Evolutionary conservation across 2,888 invertebrate species (phyloP).

Genomic region (Pilophorus perplexus): DNA sequence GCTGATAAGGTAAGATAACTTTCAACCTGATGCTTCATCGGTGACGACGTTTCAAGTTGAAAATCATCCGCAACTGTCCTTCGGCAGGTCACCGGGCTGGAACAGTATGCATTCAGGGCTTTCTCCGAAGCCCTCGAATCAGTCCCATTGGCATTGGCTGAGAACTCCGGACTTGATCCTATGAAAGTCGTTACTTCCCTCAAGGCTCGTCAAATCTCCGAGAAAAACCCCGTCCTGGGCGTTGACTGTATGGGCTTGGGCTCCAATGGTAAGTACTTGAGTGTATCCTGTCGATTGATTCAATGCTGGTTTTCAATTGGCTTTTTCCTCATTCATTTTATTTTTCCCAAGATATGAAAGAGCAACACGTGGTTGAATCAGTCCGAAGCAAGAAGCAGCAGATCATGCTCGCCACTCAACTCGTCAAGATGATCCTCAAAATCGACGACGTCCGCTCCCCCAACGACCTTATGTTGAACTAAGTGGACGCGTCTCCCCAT

Average conservation of each 20-base stretch:
- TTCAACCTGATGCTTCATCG: too few relatives aligned
- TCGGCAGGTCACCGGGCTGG: slow-evolving; percentile 76
- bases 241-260: slow-evolving; percentile 92
- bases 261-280: slow-evolving; percentile 55
- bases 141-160: slow-evolving; percentile 92
- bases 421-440: slow-evolving; percentile 99
- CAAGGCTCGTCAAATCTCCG: slow-evolving; percentile 82
- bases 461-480: slow-evolving; percentile 49
- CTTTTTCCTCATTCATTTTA: too few relatives aligned
- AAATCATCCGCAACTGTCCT: too few relatives aligned
- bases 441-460: slow-evolving; percentile 90
- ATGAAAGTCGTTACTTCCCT: slow-evolving; percentile 89
- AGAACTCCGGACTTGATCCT: slow-evolving; percentile 91
- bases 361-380: slow-evolving; percentile 93
- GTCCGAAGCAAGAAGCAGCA: slow-evolving; percentile 96
- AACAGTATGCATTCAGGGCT: slow-evolving; percentile 94
- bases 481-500: neutral
- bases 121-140: slow-evolving; percentile 95
- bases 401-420: slow-evolving; percentile 91
- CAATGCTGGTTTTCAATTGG: too few relatives aligned
- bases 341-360: slow-evolving; percentile 77
- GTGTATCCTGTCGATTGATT: too few relatives aligned
- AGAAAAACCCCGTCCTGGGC: slow-evolving; percentile 82
- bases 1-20: slow-evolving; percentile 71
- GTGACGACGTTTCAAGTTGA: too few relatives aligned